Base-by-base conservation (phyloP, 2,888 invertebrate genomes). In the Tiliacea citrago region DNA sequence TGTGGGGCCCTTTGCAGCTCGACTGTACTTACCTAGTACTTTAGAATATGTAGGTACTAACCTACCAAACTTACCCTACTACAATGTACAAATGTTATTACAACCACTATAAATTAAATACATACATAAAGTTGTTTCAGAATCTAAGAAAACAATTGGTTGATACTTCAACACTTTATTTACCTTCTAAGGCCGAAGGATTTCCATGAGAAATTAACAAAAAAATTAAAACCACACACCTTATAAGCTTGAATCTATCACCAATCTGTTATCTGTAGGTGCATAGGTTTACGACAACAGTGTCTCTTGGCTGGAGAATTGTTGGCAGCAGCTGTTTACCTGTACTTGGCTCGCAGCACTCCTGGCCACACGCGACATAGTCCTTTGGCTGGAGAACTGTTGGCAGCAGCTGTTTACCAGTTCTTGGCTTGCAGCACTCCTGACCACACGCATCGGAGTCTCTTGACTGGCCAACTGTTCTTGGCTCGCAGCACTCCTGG, bases 131-230 rank as follows among this genome's bases (percentile, higher is more conserved):
- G 24, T 49, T 39, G 16, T 70, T 68, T 29, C 63, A 29, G 12
- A 63, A 29, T 35, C 2, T 18, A 29, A 42, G 24, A 71, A 71
- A 47, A 67, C 12, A 0, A 58, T 3, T 10, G 18, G 12, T 7
- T 35, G 13, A 39, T 47, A 39, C 24, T 72, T 47, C 9, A 6
- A 39, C 13, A 47, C 35, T 57, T 72, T 70, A 57, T 72, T 47
- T 39, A 69, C 3, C 4, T 21, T 16, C 10, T 12, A 16, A 12
- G 13, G 13, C 16, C 16, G 18, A 47, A 8, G 18, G 10, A 51
- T 39, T 35, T 12, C n/a, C 8, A 35, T 45, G 29, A 35, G 16
- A 24, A 9, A 16, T 3, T 49, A 39, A 39, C 24, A 42, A 42
- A n/a, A 35, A 47, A 35, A 47, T 47, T n/a, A 47, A 47, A 67